phyloP scores from a whole-genome alignment of 2,113 vertebrate species.

The Willisornis vidua region DNA sequence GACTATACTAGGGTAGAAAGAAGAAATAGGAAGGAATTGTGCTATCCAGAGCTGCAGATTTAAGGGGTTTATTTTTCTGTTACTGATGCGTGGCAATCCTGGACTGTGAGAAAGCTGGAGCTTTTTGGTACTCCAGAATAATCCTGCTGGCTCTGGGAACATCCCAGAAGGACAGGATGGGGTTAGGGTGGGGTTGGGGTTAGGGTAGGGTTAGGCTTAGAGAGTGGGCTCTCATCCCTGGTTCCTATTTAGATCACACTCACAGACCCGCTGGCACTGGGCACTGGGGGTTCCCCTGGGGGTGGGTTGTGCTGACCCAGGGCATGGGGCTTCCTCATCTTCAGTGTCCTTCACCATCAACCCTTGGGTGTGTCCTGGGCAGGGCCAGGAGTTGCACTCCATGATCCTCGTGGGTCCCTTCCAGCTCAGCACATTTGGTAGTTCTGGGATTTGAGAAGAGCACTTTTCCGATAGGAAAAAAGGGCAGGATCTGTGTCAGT shows the following conservation, averaged over 20 bases:
- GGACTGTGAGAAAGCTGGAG: background rate
- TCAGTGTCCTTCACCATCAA: too few relatives aligned
- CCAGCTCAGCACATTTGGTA: background rate
- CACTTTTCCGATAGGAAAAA: background rate
- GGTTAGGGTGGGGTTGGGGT: background rate
- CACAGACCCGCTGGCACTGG: background rate
- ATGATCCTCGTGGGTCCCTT: background rate
- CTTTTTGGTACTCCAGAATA: background rate
- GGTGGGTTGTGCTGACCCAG: background rate
- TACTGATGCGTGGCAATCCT: background rate
- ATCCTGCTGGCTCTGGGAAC: background rate
- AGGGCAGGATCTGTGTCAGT: background rate
- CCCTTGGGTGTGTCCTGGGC: background rate
- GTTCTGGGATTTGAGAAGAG: background rate
- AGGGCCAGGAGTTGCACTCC: background rate
- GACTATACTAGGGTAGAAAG: background rate
- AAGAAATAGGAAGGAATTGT: background rate
- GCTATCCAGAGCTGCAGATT: background rate
- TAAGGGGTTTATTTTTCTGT: background rate
- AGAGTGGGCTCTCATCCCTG: accelerated
- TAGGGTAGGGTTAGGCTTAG: background rate
- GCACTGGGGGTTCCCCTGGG: accelerated
- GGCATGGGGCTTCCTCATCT: background rate
- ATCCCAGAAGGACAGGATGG: background rate
- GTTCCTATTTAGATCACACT: accelerated